These are phyloP conservation scores for Apis florea DNA, from an alignment of 1,140 invertebrate genomes.

Conservation along the genomic window DNA sequence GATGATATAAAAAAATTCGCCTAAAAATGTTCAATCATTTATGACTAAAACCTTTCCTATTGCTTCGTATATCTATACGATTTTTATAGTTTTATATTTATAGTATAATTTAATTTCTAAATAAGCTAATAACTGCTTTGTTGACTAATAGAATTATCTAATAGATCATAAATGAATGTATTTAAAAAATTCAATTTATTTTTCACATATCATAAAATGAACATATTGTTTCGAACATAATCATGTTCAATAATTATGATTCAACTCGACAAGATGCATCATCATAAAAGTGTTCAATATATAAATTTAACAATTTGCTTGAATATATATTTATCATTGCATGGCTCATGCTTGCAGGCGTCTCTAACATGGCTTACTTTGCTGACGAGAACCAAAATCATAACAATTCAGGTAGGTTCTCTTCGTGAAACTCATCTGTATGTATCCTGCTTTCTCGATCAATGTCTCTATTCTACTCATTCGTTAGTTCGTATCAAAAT, in stretches of 20 bases:
- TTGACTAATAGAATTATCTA: conserved; percentile 15
- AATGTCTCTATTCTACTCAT: neutral
- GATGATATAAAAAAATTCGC: neutral
- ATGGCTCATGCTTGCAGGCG: conserved; percentile 79
- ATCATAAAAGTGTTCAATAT: conserved; percentile 33
- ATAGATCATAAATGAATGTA: neutral
- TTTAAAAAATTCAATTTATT: neutral
- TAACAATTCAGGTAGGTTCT: conserved; percentile 79
- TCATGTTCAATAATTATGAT: neutral
- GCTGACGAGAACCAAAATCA: conserved; percentile 81
- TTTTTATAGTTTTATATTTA: neutral
- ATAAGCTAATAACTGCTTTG: conserved; percentile 19
- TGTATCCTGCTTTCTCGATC: conserved; percentile 25
- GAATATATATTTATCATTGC: conserved; percentile 79
- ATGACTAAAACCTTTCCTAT: conserved; percentile 2
- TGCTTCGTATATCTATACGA: conserved; percentile 11
- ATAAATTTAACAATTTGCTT: conserved; percentile 76
- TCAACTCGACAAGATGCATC: conserved; percentile 1
- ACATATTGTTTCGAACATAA: conserved; percentile 20
- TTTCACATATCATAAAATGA: neutral
- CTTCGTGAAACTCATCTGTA: conserved; percentile 14
- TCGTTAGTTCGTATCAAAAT: neutral
- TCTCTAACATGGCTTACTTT: conserved; percentile 81
- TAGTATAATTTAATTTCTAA: neutral
- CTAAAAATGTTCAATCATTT: neutral